Conservation (phyloP, 2,113 vertebrate genomes). For the Dipodomys stephensi region DNA sequence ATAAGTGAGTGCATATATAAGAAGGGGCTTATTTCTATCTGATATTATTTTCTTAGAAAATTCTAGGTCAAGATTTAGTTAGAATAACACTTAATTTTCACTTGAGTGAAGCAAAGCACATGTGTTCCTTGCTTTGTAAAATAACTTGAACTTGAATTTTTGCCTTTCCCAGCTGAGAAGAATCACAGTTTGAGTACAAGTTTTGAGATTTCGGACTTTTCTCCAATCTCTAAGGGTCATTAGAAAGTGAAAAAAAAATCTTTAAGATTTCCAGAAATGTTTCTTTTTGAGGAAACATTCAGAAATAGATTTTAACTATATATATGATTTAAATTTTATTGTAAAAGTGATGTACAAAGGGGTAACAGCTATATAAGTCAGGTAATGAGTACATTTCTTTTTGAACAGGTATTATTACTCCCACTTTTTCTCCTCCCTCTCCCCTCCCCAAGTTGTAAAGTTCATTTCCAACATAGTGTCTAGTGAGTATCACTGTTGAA, state of each 20-base stretch:
- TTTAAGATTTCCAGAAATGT: constrained; percentile 27
- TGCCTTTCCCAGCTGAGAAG: not conserved
- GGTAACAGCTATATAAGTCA: too few species aligned
- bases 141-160: not conserved
- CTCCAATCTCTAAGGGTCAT: not conserved
- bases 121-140: not conserved
- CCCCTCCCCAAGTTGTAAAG: too few species aligned
- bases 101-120: not conserved
- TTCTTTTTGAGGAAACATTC: not conserved
- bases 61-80: not conserved
- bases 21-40: not conserved
- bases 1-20: not conserved
- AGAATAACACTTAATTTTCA: not conserved
- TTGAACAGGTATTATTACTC: too few species aligned
- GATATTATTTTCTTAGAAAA: not conserved
- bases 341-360: too few species aligned
- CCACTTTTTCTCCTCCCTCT: too few species aligned
- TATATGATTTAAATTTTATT: too few species aligned
- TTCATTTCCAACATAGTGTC: too few species aligned
- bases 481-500: too few species aligned
- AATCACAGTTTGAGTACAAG: not conserved
- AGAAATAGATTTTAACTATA: not conserved
- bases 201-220: constrained; percentile 9
- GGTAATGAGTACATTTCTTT: too few species aligned
- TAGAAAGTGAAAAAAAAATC: constrained; percentile 7